These are phyloP conservation scores for Stictonetta naevosa DNA, from an alignment of 2,113 vertebrate genomes.

Conservation along the genomic window DNA sequence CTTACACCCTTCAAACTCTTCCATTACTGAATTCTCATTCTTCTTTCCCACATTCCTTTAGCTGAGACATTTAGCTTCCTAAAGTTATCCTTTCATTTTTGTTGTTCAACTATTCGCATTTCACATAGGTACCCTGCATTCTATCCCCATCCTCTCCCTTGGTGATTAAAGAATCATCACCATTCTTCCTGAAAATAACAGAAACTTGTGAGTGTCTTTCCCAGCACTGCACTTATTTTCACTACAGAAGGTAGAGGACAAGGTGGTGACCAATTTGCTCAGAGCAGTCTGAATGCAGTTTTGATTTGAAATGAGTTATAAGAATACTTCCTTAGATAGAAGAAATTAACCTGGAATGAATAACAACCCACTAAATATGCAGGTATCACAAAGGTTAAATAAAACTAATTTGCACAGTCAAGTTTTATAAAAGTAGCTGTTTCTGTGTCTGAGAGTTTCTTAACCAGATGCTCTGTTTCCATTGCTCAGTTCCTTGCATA, in stretches of 20 bases:
- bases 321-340: not conserved
- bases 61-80: not conserved
- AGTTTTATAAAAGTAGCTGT: not conserved
- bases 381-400: not conserved
- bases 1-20: not conserved
- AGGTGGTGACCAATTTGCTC: not conserved
- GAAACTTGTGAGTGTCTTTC: not conserved
- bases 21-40: not conserved
- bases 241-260: not conserved
- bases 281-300: not conserved
- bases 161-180: not conserved
- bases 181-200: not conserved
- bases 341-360: not conserved
- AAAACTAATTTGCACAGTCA: not conserved
- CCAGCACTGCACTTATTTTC: not conserved
- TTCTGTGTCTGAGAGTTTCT: not conserved
- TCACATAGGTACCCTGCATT: not conserved
- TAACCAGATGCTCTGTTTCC: not conserved
- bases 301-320: not conserved
- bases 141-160: not conserved
- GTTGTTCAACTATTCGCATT: not conserved
- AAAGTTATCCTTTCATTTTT: not conserved
- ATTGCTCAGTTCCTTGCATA: not conserved
- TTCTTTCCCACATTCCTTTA: not conserved
- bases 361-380: not conserved